Evolutionary conservation across 92 coral and sea anemone species (phyloP).

Genomic region (Epizoanthus rinbou): DNA sequence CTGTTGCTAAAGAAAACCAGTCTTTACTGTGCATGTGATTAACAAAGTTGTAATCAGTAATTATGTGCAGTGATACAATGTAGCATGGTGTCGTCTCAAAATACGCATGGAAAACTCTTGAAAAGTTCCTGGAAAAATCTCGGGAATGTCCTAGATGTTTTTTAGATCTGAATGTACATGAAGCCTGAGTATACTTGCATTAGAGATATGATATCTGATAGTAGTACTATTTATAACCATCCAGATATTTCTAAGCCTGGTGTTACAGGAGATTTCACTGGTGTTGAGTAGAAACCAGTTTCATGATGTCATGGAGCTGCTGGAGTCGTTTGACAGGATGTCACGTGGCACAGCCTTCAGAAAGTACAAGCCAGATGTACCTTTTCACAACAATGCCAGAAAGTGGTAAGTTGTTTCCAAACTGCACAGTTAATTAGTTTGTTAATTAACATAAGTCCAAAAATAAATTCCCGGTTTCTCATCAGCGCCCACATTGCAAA

Average conservation of each 20-base stretch:
- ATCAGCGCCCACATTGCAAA: no score
- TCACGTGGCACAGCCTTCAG: conserved; percentile 73
- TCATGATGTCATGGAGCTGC: conserved; percentile 83
- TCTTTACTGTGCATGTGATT: no score
- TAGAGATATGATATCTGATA: background rate
- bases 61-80: no score
- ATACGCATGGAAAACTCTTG: no score
- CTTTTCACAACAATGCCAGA: conserved; percentile 62
- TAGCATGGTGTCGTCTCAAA: no score
- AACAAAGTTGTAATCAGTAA: no score
- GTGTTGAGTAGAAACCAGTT: conserved; percentile 77
- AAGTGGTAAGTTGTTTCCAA: conserved; percentile 55
- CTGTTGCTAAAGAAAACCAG: no score
- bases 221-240: background rate
- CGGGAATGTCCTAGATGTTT: background rate
- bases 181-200: background rate
- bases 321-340: conserved; percentile 94
- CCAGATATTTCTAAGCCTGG: conserved; percentile 82
- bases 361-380: conserved; percentile 79
- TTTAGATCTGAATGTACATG: background rate
- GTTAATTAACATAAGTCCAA: background rate
- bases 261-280: conserved; percentile 78
- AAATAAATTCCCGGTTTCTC: no score
- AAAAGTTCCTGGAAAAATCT: no score
- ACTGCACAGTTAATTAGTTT: no score